Conservation (phyloP, 1,140 invertebrate genomes). For the Pseudomyrmex concolor region DNA sequence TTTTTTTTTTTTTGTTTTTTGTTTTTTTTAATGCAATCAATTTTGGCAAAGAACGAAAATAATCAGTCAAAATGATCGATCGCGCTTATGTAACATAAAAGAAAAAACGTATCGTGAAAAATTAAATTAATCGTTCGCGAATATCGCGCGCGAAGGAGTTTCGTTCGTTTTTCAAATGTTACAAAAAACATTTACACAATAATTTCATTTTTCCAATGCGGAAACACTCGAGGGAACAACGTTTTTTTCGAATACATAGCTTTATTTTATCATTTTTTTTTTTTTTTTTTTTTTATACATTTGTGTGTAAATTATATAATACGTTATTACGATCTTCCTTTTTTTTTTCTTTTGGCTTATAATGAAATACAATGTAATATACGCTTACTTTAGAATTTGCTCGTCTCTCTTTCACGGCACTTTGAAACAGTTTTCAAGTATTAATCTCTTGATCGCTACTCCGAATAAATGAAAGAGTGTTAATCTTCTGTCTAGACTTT, state of each 20-base stretch:
- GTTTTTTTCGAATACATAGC: slow-evolving; percentile 41
- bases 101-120: too few relatives aligned
- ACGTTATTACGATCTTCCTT: slow-evolving; percentile 45
- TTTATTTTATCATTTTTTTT: slow-evolving; percentile 44
- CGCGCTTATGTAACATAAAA: too few relatives aligned
- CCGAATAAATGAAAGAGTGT: slow-evolving; percentile 16
- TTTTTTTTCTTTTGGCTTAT: slow-evolving; percentile 40
- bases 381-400: slow-evolving; percentile 53
- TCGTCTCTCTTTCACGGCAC: slow-evolving; percentile 40
- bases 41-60: background rate
- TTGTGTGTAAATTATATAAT: slow-evolving; percentile 52
- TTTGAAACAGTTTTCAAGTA: slow-evolving; percentile 42
- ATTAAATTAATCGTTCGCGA: too few relatives aligned
- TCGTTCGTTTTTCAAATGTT: too few relatives aligned
- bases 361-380: slow-evolving; percentile 59
- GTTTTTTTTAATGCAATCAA: background rate
- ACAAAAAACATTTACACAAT: too few relatives aligned
- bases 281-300: background rate
- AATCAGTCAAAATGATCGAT: background rate
- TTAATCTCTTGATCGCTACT: slow-evolving; percentile 42
- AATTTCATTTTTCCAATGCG: too few relatives aligned
- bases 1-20: background rate
- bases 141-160: too few relatives aligned
- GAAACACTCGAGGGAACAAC: background rate
- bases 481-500: slow-evolving; percentile 42